Evolutionary conservation across 2,888 invertebrate species (phyloP), one percentile per base, ranked within the genome.

Genomic region (Pristionchus maxplancki): DNA sequence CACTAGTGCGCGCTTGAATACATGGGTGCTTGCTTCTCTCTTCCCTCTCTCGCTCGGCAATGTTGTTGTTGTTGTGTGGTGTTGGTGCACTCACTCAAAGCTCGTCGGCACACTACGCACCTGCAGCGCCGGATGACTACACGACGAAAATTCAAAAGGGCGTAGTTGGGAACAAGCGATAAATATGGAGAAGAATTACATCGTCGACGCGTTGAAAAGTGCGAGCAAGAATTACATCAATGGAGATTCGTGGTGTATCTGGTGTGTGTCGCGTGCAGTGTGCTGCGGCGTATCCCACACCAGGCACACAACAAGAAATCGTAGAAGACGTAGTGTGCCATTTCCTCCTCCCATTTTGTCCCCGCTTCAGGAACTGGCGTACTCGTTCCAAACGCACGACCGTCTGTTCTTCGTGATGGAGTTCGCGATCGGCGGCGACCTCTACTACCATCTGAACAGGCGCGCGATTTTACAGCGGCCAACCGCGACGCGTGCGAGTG

Each of bases 391-490:
- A 98, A 99, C 99, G 90, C 97, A 97, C 90, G 99, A 99, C 96
- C 97, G 99, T 94, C 96, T 99, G 92, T 99, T 98, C 96, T 99
- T 99, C 96, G 99, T 99, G 86, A 99, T 99, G 98, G 99, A 99
- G 96, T 99, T 99, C 96, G 99, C 99, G 6, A 99, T 99, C 95
- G 99, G 96, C 89, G 99, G 99, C 86, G 99, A 99, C 95, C 96
- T 99, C 93, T 99, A 99, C 96, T 99, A 98, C 96, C 99, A 99
- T 95, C 96, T 99, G 90, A 94, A 95, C 90, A 89, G 86, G 86
- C 86, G 34, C 71, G 78, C 78, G 1, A 44, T 44, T 24, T 86
- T 64, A 67, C 48, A 2, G n/a, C 20, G 28, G 20, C 11, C 28
- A 53, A 28, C 50, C 82, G 82, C 53, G 82, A 53, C 82, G 82